phyloP scores from a whole-genome alignment of 2,888 invertebrate species.

The Lasioglossum figueresi region DNA sequence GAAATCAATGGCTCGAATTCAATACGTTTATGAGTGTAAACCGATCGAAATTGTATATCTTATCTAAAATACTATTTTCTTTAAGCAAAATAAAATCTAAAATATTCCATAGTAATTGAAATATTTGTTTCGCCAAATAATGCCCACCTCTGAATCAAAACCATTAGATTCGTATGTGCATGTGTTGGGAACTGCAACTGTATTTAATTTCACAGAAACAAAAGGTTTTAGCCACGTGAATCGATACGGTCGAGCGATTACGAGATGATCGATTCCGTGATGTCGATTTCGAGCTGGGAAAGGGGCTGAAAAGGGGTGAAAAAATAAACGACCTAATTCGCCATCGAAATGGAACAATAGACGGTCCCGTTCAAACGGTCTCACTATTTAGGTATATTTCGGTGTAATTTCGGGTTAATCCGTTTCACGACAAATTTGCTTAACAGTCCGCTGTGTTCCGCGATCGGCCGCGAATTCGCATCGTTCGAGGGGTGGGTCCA shows the following conservation, averaged over 20 bases:
- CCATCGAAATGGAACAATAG: conserved; percentile 31
- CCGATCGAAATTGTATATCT: too few relatives aligned
- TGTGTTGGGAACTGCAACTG: not conserved
- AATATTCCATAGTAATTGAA: too few relatives aligned
- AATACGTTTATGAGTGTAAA: too few relatives aligned
- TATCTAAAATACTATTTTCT: too few relatives aligned
- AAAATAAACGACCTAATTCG: conserved; percentile 51
- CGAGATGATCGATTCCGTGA: conserved; percentile 15
- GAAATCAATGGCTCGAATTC: too few relatives aligned
- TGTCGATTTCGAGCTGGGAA: not conserved
- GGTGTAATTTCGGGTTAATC: conserved; percentile 62
- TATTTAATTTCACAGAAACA: not conserved
- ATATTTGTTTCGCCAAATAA: too few relatives aligned
- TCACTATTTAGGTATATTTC: conserved; percentile 61
- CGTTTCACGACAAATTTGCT: conserved; percentile 66
- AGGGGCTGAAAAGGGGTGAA: not conserved
- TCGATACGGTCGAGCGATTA: conserved; percentile 8
- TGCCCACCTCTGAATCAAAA: too few relatives aligned
- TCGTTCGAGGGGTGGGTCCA: conserved; percentile 21
- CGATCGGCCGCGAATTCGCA: conserved; percentile 59
- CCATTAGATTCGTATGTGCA: not conserved
- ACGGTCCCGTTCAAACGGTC: conserved; percentile 36
- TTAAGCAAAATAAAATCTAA: too few relatives aligned
- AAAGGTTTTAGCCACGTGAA: conserved; percentile 1
- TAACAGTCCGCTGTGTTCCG: conserved; percentile 45